Conservation (phyloP, 2,888 invertebrate species). For the Oscheius myriophilus region DNA sequence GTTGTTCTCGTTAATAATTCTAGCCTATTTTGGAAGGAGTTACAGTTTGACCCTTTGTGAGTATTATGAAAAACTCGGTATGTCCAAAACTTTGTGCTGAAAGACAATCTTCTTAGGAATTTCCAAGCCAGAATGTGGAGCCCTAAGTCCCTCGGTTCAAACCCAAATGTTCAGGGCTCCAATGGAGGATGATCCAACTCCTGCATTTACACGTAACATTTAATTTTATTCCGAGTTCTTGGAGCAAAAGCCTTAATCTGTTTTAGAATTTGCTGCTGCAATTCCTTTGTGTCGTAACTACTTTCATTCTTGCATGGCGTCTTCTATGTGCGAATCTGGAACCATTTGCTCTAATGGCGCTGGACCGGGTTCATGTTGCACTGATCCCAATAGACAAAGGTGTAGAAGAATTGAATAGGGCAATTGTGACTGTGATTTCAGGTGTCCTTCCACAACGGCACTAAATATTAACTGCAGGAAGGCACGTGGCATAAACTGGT, state of each 20-base stretch:
- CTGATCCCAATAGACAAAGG: constrained; percentile 40
- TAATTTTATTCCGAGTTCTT: background rate
- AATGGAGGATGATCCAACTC: background rate
- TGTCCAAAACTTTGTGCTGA: background rate
- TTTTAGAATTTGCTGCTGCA: constrained; percentile 12
- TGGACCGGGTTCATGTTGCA: constrained; percentile 49
- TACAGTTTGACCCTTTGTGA: constrained; percentile 40
- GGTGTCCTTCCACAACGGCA: constrained; percentile 45
- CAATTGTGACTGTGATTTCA: constrained; percentile 8
- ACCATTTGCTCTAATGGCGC: constrained; percentile 49
- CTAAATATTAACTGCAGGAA: constrained; percentile 53
- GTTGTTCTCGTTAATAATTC: constrained; percentile 3
- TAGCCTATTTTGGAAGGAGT: background rate
- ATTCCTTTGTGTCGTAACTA: constrained; percentile 49
- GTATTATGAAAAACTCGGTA: constrained; percentile 47
- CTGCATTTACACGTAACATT: constrained; percentile 10
- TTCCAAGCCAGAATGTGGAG: constrained; percentile 44
- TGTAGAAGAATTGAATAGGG: background rate
- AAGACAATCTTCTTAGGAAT: constrained; percentile 32
- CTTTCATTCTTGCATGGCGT: constrained; percentile 55
- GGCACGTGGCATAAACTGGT: constrained; percentile 54
- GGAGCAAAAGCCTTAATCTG: too few species aligned
- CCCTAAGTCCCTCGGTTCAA: constrained; percentile 13
- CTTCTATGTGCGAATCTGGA: constrained; percentile 48
- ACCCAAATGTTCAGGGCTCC: constrained; percentile 5